Evolutionary conservation across 1,140 invertebrate genomes (phyloP).

Genomic region (Drosophila chauvacae): DNA sequence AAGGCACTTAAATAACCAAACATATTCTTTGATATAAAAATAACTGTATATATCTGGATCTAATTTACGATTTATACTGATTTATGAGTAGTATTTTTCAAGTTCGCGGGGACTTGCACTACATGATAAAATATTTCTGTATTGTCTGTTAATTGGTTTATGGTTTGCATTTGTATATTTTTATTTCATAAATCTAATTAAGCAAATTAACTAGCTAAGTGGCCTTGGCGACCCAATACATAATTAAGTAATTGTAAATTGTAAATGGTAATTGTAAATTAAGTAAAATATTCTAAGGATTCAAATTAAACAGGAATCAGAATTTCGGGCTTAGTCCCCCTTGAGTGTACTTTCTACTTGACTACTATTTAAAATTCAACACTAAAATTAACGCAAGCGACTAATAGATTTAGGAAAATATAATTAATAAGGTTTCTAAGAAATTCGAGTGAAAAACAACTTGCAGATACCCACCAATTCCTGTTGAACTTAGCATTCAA

Average conservation of each 20-base stretch:
- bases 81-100: conserved; percentile 20
- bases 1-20: conserved; percentile 76
- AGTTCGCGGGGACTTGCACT: conserved; percentile 36
- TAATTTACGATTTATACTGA: conserved; percentile 33
- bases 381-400: conserved; percentile 41
- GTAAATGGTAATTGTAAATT: conserved; percentile 22
- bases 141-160: conserved; percentile 77
- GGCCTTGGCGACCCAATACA: conserved; percentile 23
- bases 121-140: conserved; percentile 56
- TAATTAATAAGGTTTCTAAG: conserved; percentile 16
- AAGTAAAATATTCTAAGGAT: conserved; percentile 24
- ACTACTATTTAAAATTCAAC: conserved; percentile 31
- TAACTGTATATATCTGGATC: conserved; percentile 32
- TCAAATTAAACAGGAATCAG: conserved; percentile 30
- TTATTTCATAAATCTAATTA: conserved; percentile 66
- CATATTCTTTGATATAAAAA: conserved; percentile 39
- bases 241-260: conserved; percentile 35
- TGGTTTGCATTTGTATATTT: conserved; percentile 48
- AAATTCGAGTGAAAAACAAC: conserved; percentile 45
- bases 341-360: conserved; percentile 23
- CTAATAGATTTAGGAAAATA: conserved; percentile 1
- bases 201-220: conserved; percentile 68
- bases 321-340: conserved; percentile 21
- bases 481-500: conserved; percentile 31
- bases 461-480: conserved; percentile 74